Evolutionary conservation across 1,140 invertebrate species (phyloP), one percentile per base, ranked within the genome.

Genomic region (Drosophila pseudoobscura): DNA sequence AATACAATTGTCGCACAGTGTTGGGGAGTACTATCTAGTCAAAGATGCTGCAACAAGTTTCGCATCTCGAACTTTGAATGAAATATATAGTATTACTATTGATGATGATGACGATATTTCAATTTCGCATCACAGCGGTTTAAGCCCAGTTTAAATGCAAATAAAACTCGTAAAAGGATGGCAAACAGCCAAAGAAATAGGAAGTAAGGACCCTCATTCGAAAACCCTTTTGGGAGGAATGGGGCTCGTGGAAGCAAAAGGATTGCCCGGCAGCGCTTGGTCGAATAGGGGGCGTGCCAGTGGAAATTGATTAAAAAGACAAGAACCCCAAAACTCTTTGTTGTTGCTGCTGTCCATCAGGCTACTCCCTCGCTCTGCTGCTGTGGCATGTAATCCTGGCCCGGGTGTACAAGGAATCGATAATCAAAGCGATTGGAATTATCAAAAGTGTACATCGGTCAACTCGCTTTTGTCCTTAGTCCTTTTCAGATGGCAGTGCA

Each of bases 241-340:
- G 26, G 1, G 7, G 6, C 29, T 7, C 7, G 29, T 29, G 7
- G 29, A 79, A 45, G 64, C 60, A 50, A 80, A 80, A 57, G 61
- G 64, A 57, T 65, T 80, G 72, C 44, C 77, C 45, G 17, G 3
- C 22, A 50, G 73, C 77, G 56, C 39, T 59, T 58, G 64, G 53
- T 50, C 56, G 56, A 54, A 62, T 8, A 0, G 29, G 52, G 70
- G 68, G 39, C 45, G 49, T 52, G 56, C 59, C 56, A 71, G 52
- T 74, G 64, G 49, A 85, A 85, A 85, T 85, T 85, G 78, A 85
- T 85, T 87, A 85, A 88, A 88, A 85, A 75, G 53, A 57, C 53
- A 74, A 59, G 63, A 59, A 69, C 52, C 35, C 47, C 66, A 50
- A 50, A 71, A 71, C 50, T 13, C 31, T 63, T 52, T 45, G 63